These are phyloP conservation scores for Tichodroma muraria DNA, from an alignment of 2,113 vertebrate genomes.

Conservation along the genomic window DNA sequence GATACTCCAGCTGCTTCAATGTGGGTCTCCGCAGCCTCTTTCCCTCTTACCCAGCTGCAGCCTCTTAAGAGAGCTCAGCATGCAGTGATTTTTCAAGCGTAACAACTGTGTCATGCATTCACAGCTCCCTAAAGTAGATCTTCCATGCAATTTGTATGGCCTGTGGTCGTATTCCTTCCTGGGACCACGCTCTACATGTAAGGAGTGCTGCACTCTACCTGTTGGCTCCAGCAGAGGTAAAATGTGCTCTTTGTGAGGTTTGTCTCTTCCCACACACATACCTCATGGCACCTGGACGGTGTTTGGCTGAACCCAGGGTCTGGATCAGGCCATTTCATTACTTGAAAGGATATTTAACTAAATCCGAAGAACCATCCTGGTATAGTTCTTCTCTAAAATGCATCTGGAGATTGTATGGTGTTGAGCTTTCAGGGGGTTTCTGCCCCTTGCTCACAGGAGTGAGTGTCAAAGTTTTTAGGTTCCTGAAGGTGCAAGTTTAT, in stretches of 20 bases:
- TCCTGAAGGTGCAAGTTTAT: background rate
- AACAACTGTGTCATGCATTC: background rate
- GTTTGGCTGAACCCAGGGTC: background rate
- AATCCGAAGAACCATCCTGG: background rate
- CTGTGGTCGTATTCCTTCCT: background rate
- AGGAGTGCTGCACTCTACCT: background rate
- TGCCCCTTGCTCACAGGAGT: rapidly evolving
- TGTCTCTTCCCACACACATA: background rate
- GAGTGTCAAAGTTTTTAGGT: background rate
- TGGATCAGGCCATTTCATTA: background rate
- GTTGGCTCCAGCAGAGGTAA: background rate
- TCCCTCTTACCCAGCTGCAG: background rate
- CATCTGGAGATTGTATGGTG: rapidly evolving
- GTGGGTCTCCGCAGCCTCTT: background rate
- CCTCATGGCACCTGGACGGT: background rate
- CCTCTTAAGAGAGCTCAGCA: background rate
- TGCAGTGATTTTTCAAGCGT: background rate
- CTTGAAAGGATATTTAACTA: background rate
- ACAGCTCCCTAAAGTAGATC: background rate
- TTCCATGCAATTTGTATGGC: background rate
- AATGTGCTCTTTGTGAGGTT: background rate
- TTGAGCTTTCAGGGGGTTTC: background rate
- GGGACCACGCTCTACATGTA: rapidly evolving
- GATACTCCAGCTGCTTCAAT: background rate
- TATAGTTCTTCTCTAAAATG: background rate